Conservation (phyloP, 2,888 invertebrate species). For the Plebejus melissa region DNA sequence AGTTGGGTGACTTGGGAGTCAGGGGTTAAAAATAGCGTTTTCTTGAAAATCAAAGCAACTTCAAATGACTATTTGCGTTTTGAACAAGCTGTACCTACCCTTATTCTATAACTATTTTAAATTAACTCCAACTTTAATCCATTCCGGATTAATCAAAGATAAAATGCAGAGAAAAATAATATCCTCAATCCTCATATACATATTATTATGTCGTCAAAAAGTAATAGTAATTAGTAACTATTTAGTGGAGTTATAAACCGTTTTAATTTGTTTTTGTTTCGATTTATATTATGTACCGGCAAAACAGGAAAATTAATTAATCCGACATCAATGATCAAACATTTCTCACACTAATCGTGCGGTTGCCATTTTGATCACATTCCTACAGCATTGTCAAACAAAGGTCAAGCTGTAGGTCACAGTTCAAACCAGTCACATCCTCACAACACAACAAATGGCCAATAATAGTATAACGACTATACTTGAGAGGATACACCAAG, state of each 20-base stretch:
- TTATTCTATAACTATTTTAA: background rate
- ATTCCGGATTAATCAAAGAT: background rate
- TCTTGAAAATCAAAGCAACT: too few species aligned
- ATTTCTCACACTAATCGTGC: background rate
- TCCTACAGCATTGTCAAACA: background rate
- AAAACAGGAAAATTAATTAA: background rate
- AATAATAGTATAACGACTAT: background rate
- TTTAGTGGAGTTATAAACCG: too few species aligned
- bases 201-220: background rate
- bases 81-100: background rate
- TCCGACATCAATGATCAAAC: background rate
- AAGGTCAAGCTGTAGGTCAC: conserved; percentile 8
- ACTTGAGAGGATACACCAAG: too few species aligned
- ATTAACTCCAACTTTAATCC: background rate
- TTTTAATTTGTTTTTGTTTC: background rate
- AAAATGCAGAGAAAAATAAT: background rate
- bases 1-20: too few species aligned
- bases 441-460: background rate
- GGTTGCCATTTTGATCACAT: background rate
- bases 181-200: too few species aligned
- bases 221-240: background rate
- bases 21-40: too few species aligned
- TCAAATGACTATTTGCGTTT: too few species aligned
- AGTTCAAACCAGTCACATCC: conserved; percentile 18
- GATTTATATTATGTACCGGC: background rate